phyloP scores from a whole-genome alignment of 2,113 vertebrate species.

The Chunga burmeisteri region DNA sequence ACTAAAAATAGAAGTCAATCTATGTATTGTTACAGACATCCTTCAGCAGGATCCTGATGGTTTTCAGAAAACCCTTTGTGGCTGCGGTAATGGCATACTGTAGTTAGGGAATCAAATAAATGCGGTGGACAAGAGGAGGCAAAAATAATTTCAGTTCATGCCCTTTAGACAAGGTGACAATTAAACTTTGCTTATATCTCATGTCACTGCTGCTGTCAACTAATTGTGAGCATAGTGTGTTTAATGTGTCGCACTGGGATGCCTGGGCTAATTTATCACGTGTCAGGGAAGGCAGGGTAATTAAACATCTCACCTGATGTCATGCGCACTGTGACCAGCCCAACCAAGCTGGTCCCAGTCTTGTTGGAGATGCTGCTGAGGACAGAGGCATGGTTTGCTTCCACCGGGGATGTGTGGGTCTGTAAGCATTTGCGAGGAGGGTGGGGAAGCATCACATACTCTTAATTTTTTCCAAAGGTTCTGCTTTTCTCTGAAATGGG shows the following conservation, averaged over 20 bases:
- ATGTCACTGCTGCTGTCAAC: neutral
- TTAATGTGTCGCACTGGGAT: neutral
- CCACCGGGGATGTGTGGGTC: neutral
- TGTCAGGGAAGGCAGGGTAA: neutral
- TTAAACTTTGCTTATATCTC: neutral
- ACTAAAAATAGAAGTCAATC: slow-evolving; percentile 2
- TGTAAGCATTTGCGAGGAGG: neutral
- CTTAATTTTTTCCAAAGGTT: neutral
- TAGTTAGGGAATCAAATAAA: neutral
- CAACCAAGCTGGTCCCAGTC: neutral
- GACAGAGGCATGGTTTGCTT: neutral
- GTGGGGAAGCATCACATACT: neutral
- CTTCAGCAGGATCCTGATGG: neutral
- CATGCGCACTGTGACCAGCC: neutral
- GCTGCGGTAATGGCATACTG: neutral
- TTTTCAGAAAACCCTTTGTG: slow-evolving; percentile 9
- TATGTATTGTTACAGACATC: neutral
- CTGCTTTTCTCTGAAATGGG: neutral
- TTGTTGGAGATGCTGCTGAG: neutral
- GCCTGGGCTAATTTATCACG: neutral
- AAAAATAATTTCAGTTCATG: slow-evolving; percentile 9
- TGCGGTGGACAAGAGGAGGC: neutral
- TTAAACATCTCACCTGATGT: neutral
- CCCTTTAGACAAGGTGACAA: slow-evolving; percentile 32
- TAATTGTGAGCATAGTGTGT: neutral